Percentiles rank a stretch among this genome's conserved stretches.
Evolutionary conservation across 2,888 invertebrate genomes (phyloP).

Genomic region (Taphrorychus bicolor): DNA sequence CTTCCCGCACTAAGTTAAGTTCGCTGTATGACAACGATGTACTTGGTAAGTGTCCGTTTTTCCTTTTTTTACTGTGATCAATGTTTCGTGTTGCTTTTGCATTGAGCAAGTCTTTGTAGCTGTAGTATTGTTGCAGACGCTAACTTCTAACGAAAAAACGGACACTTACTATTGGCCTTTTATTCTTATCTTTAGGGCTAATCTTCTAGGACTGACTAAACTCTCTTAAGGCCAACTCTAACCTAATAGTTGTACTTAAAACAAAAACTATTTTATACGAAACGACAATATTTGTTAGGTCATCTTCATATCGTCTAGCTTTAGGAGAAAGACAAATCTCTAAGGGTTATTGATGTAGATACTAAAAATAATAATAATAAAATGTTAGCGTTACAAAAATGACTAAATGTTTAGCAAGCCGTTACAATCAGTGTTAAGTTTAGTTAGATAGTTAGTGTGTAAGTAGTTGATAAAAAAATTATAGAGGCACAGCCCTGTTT

Average conservation of each 20-base stretch:
- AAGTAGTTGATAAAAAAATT: neutral
- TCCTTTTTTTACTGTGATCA: conserved; percentile 11
- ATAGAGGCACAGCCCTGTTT: neutral
- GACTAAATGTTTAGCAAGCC: neutral
- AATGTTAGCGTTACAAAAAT: neutral
- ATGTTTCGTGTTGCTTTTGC: conserved; percentile 1
- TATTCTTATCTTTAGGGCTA: neutral
- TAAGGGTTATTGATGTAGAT: no score
- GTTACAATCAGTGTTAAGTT: neutral
- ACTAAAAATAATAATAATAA: no score
- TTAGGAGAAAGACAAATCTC: neutral
- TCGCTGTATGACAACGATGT: conserved; percentile 16
- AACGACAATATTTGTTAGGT: conserved; percentile 1
- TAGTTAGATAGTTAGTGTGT: neutral
- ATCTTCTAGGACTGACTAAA: neutral
- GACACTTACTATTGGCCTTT: conserved; percentile 5
- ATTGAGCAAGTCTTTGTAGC: neutral
- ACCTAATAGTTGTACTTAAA: no score
- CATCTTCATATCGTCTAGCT: neutral
- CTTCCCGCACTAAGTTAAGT: neutral
- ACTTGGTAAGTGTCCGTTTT: conserved; percentile 36
- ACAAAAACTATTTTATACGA: neutral
- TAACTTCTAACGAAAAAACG: neutral
- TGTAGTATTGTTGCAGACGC: neutral
- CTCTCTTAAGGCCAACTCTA: neutral